phyloP scores from a whole-genome alignment of 2,888 invertebrate genomes.

The Sialis fuliginosa region DNA sequence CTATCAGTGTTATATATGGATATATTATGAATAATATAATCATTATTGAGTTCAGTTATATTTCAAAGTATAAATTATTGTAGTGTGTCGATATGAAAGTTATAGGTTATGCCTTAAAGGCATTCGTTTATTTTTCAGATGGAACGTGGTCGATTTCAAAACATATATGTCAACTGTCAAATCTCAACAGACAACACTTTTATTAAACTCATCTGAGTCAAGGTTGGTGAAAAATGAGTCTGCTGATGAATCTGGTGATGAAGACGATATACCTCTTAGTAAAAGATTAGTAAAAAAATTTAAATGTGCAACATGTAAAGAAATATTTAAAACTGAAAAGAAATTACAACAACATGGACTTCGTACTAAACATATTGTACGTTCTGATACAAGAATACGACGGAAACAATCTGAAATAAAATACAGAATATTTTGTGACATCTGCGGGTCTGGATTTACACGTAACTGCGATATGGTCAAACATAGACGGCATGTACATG shows the following conservation, averaged over 20 bases:
- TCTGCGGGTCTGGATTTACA: constrained; percentile 11
- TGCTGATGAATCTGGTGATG: not conserved
- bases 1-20: no score
- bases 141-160: not conserved
- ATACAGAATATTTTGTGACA: constrained; percentile 9
- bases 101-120: not conserved
- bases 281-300: constrained; percentile 1
- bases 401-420: not conserved
- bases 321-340: constrained; percentile 6
- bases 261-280: constrained; percentile 2
- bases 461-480: constrained; percentile 10
- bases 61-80: no score
- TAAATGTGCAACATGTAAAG: constrained; percentile 6
- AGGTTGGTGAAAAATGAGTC: not conserved
- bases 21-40: no score
- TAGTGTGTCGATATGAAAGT: no score
- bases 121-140: not conserved
- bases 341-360: constrained; percentile 15
- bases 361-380: constrained; percentile 8
- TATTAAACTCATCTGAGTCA: not conserved
- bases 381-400: constrained; percentile 1
- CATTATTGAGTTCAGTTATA: no score
- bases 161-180: not conserved
- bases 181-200: not conserved
- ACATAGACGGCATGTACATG: constrained; percentile 4